Percentiles rank a stretch among this genome's conserved stretches.
These are phyloP conservation scores for Ceratoteleas bidentatus DNA, from an alignment of 1,140 invertebrate species.

Conservation along the genomic window DNA sequence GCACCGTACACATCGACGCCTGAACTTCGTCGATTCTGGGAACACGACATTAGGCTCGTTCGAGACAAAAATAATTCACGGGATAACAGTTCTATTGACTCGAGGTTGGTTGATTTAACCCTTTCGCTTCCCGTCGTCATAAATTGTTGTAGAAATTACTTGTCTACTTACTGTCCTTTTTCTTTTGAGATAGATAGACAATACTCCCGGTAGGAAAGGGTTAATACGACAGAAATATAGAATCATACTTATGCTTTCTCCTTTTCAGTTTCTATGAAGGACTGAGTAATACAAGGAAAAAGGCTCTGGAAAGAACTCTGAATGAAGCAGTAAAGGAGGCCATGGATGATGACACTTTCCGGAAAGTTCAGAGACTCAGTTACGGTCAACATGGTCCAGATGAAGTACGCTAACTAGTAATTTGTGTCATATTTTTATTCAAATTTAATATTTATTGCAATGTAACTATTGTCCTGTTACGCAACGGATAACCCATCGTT, in stretches of 20 bases:
- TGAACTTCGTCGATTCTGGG: conserved; percentile 89
- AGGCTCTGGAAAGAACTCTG: conserved; percentile 76
- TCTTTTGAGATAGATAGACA: no score
- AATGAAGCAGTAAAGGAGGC: conserved; percentile 86
- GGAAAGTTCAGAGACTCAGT: conserved; percentile 86
- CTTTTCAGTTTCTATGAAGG: conserved; percentile 73
- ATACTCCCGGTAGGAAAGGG: no score
- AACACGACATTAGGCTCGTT: conserved; percentile 88
- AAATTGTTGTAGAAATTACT: no score
- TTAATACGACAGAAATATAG: background rate
- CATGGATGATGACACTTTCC: conserved; percentile 85
- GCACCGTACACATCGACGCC: conserved; percentile 89
- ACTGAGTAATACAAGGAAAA: conserved; percentile 74
- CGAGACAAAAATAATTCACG: conserved; percentile 83
- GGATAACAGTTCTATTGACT: conserved; percentile 75
- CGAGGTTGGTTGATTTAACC: conserved; percentile 68
- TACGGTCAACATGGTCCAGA: conserved; percentile 86
- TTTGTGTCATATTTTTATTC: background rate
- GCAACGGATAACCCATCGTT: conserved; percentile 21
- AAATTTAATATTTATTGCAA: background rate
- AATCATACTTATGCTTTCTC: background rate
- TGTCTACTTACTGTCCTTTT: no score
- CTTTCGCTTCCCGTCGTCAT: no score
- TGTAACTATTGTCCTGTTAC: conserved; percentile 12
- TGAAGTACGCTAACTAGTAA: conserved; percentile 80